phyloP scores from a whole-genome alignment of 2,797 vertebrate genomes.

The Paguma larvata region DNA sequence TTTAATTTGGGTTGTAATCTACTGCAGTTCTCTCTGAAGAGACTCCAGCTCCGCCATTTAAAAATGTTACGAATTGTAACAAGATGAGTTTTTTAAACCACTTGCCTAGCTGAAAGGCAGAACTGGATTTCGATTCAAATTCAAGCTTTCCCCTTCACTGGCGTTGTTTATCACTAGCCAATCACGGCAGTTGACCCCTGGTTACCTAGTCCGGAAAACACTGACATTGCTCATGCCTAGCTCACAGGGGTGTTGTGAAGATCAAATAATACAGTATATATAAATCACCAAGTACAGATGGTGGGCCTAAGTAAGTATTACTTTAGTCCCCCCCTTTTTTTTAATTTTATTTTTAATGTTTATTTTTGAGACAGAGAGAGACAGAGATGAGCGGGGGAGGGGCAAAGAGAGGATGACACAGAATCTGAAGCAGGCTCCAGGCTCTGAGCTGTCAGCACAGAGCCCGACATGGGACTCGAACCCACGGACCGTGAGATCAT shows the following conservation, averaged over 20 bases:
- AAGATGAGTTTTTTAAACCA: not conserved
- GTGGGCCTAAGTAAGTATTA: not conserved
- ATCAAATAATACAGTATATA: not conserved
- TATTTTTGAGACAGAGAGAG: no score
- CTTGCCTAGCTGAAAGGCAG: not conserved
- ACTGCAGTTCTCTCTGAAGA: slow-evolving; percentile 20
- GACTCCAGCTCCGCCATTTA: not conserved
- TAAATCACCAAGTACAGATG: not conserved
- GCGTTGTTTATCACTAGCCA: not conserved
- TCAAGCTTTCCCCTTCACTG: not conserved
- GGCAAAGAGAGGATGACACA: no score
- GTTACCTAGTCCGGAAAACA: not conserved
- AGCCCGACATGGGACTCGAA: no score
- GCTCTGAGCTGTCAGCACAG: no score
- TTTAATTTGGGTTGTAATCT: not conserved
- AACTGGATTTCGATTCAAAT: not conserved
- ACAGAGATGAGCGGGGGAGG: no score
- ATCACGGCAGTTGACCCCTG: not conserved
- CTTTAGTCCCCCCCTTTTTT: not conserved
- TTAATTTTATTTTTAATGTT: no score
- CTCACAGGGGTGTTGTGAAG: not conserved
- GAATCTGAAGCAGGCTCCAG: no score
- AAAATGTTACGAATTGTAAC: not conserved
- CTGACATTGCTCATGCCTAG: not conserved
- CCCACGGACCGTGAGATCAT: no score